phyloP scores from a whole-genome alignment of 2,797 vertebrate genomes.

The Melanotaenia parkinsoni region DNA sequence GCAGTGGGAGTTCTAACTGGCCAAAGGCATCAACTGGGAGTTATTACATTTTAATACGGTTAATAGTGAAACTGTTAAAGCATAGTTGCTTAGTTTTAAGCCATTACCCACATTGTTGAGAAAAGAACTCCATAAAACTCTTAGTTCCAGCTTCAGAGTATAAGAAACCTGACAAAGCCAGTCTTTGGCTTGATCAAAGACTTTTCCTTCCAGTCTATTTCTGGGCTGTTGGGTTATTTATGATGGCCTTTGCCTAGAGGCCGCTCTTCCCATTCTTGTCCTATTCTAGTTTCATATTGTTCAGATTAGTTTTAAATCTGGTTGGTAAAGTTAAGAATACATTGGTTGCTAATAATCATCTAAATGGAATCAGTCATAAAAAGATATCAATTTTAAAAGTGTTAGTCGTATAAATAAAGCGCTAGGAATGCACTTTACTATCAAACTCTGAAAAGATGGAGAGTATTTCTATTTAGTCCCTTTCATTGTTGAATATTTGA shows the following conservation, averaged over 20 bases:
- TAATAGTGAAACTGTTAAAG: not conserved
- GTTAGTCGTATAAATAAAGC: too few relatives aligned
- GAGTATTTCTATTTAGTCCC: too few relatives aligned
- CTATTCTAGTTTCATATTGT: constrained; percentile 16
- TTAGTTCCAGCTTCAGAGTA: constrained; percentile 49
- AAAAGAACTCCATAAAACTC: constrained; percentile 15
- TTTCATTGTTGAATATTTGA: too few relatives aligned
- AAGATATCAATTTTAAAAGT: not conserved
- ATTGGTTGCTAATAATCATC: not conserved
- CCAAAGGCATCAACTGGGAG: constrained; percentile 19
- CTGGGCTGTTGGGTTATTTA: constrained; percentile 68
- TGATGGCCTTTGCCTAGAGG: constrained; percentile 59
- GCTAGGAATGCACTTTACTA: too few relatives aligned
- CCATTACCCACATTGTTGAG: constrained; percentile 5
- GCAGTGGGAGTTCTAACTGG: constrained; percentile 36
- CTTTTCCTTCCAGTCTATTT: constrained; percentile 57
- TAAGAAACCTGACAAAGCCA: constrained; percentile 46
- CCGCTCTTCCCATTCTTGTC: constrained; percentile 39
- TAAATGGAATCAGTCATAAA: not conserved
- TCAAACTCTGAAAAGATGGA: too few relatives aligned
- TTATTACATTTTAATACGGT: not conserved
- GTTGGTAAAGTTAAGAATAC: not conserved
- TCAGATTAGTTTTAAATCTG: not conserved
- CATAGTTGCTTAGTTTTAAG: constrained; percentile 14
- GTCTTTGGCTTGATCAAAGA: constrained; percentile 48